Conservation (phyloP, 2,113 vertebrate species). For the Gadus macrocephalus region DNA sequence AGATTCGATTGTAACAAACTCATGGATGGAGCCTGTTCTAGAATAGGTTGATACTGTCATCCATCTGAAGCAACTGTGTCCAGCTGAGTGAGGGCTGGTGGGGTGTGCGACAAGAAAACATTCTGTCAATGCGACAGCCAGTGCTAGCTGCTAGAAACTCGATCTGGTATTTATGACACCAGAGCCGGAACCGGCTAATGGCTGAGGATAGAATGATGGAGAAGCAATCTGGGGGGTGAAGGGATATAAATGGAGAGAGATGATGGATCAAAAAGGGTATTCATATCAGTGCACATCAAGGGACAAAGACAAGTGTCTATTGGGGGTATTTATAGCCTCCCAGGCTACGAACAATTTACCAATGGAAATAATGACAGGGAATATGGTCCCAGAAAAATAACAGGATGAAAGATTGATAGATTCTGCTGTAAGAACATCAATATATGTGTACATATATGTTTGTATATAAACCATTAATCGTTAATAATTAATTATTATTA, state of each 20-base stretch:
- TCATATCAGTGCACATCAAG: conserved; percentile 74
- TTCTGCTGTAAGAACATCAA: too few relatives aligned
- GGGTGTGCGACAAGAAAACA: background rate
- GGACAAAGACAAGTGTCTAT: conserved; percentile 67
- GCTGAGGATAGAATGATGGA: background rate
- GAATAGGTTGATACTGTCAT: conserved; percentile 1
- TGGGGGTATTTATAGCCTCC: background rate
- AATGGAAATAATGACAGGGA: background rate
- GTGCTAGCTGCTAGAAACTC: background rate
- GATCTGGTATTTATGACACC: background rate
- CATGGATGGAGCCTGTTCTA: background rate
- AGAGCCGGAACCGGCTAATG: background rate
- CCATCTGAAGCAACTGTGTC: background rate
- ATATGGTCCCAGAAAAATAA: too few relatives aligned
- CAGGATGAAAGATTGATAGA: too few relatives aligned
- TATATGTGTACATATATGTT: too few relatives aligned
- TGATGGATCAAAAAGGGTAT: background rate
- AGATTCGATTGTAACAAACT: background rate
- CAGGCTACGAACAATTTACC: background rate
- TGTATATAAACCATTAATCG: too few relatives aligned
- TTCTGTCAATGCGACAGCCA: background rate
- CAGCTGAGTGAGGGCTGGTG: background rate
- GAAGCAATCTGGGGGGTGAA: background rate
- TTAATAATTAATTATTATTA: too few relatives aligned
- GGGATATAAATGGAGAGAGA: background rate